Evolutionary conservation across 1,140 invertebrate species (phyloP), one percentile per base, ranked within the genome.

Genomic region (Pogonus chalceus): DNA sequence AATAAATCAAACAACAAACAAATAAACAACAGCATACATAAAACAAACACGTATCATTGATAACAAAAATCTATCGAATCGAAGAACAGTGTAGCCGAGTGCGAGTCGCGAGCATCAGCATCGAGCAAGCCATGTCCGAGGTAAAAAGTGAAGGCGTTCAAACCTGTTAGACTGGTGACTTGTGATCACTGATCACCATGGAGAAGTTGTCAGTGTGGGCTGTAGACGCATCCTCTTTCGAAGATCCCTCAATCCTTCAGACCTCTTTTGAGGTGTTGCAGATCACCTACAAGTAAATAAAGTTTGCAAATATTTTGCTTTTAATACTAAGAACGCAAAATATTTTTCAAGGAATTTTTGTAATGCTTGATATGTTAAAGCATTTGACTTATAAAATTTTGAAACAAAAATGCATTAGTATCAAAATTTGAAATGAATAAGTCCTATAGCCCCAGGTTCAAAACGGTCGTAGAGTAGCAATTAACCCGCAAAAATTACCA

Each of bases 401-500:
- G n/a, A n/a, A n/a, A n/a, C n/a, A n/a, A n/a, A n/a, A n/a, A n/a
- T n/a, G n/a, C n/a, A n/a, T n/a, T n/a, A n/a, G n/a, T n/a, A n/a
- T n/a, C n/a, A n/a, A n/a, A n/a, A n/a, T n/a, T n/a, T n/a, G n/a
- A n/a, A n/a, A n/a, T n/a, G n/a, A n/a, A n/a, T n/a, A n/a, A n/a
- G n/a, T n/a, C n/a, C n/a, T n/a, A n/a, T n/a, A n/a, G n/a, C n/a
- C n/a, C n/a, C n/a, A n/a, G n/a, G n/a, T n/a, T n/a, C n/a, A n/a
- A n/a, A n/a, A 16, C 9, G 37, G 18, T 14, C 14, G 26, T 16
- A 43, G 3, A 43, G 9, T 43, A 43, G 18, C 18, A 43, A 43
- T 43, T 43, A 43, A 43, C 37, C 37, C 18, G 37, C 37, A 43
- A 43, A 43, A 43, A 43, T 43, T 43, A 43, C 37, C 3, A 18